Conservation (phyloP, 2,797 vertebrate genomes). For the Enteromius afrohamiltoni region DNA sequence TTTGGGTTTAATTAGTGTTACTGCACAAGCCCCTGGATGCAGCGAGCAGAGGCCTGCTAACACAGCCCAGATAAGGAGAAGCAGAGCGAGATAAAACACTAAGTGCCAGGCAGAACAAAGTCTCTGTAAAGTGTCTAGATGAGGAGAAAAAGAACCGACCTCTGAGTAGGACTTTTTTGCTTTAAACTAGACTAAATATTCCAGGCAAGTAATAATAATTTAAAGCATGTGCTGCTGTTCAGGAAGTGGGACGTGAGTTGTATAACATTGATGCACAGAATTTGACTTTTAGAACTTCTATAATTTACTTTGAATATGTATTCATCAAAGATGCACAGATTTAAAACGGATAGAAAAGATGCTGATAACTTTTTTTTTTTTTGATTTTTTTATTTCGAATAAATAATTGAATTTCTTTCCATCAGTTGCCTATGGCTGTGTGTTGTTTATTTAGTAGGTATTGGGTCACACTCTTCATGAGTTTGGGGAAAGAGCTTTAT, state of each 20-base stretch:
- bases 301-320: not conserved
- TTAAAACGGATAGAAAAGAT: not conserved
- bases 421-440: not conserved
- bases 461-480: not conserved
- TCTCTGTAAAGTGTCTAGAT: conserved; percentile 1
- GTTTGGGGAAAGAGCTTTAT: not conserved
- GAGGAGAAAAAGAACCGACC: not conserved
- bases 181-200: not conserved
- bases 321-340: not conserved
- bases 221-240: not conserved
- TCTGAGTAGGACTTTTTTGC: not conserved
- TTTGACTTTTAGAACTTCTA: not conserved
- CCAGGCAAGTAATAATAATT: not conserved
- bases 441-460: no score
- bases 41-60: conserved; percentile 21
- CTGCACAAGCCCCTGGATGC: conserved; percentile 30
- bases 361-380: not conserved
- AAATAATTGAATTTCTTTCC: not conserved
- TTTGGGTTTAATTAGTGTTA: conserved; percentile 59
- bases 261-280: not conserved
- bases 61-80: conserved; percentile 25
- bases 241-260: no score
- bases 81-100: conserved; percentile 19
- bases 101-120: conserved; percentile 10
- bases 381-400: not conserved